Percentiles rank a stretch among this genome's conserved stretches.
phyloP scores from a whole-genome alignment of 2,113 vertebrate genomes.

The Acrocephalus arundinaceus region DNA sequence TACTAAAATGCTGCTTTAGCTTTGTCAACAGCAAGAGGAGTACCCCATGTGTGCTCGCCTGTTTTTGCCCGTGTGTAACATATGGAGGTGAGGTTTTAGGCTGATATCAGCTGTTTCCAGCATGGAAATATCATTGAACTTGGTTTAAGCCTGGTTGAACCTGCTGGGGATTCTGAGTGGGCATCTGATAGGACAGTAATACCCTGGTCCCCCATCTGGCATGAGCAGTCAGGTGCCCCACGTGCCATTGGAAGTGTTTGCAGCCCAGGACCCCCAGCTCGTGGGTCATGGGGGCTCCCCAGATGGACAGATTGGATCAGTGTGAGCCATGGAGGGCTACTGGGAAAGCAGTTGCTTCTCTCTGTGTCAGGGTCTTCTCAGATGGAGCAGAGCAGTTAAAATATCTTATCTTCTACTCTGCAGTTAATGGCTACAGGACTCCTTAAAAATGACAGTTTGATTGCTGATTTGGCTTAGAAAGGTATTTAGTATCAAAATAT shows the following conservation, averaged over 20 bases:
- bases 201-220: not conserved
- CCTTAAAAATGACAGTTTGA: not conserved
- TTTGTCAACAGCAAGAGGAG: not conserved
- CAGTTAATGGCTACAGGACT: not conserved
- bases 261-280: not conserved
- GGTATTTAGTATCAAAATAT: not conserved
- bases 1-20: not conserved
- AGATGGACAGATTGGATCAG: not conserved
- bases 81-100: constrained; percentile 58
- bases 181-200: constrained; percentile 38
- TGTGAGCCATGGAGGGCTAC: rapidly evolving
- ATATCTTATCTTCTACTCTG: not conserved
- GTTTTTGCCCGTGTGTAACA: constrained; percentile 1
- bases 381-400: not conserved
- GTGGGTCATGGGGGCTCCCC: not conserved
- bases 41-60: not conserved
- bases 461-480: not conserved
- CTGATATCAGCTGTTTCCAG: constrained; percentile 49
- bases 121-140: constrained; percentile 47
- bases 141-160: constrained; percentile 45
- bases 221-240: not conserved
- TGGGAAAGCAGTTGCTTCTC: not conserved
- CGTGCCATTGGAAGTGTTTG: not conserved
- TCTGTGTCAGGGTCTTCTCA: not conserved
- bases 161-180: constrained; percentile 13